Conservation (phyloP, 1,140 invertebrate genomes). For the Dolichoris vasculosae region DNA sequence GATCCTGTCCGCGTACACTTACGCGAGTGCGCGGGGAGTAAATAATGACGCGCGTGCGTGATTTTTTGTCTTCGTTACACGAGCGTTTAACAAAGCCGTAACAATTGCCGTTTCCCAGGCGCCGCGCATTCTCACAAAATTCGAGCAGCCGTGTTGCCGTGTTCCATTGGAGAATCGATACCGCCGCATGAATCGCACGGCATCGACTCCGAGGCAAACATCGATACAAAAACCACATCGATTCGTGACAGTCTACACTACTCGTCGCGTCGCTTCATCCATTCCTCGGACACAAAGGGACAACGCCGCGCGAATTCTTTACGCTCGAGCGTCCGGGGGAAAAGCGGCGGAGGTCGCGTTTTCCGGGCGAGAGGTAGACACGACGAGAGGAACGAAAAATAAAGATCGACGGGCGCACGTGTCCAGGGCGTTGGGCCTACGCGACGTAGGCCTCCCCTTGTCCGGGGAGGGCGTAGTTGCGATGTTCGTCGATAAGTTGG, state of each 20-base stretch:
- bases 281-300: neutral
- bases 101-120: neutral
- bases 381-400: too few species aligned
- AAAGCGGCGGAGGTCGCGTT: too few species aligned
- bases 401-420: neutral
- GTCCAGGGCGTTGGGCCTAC: neutral
- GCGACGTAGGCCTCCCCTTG: neutral
- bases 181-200: neutral
- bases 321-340: neutral
- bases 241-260: neutral
- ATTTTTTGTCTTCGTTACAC: neutral
- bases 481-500: slow-evolving; percentile 30
- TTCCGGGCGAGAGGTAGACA: too few species aligned
- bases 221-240: neutral
- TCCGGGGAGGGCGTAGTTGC: neutral
- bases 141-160: neutral
- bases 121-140: neutral
- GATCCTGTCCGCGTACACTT: too few species aligned
- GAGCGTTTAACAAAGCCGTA: too few species aligned
- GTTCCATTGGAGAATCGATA: neutral
- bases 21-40: too few species aligned
- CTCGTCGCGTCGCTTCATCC: neutral
- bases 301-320: neutral
- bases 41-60: too few species aligned
- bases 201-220: neutral